A percentile compares a stretch with the other conserved stretches of the same genome.
Evolutionary conservation across 2,888 invertebrate genomes (phyloP).

Genomic region (Seira ritae): DNA sequence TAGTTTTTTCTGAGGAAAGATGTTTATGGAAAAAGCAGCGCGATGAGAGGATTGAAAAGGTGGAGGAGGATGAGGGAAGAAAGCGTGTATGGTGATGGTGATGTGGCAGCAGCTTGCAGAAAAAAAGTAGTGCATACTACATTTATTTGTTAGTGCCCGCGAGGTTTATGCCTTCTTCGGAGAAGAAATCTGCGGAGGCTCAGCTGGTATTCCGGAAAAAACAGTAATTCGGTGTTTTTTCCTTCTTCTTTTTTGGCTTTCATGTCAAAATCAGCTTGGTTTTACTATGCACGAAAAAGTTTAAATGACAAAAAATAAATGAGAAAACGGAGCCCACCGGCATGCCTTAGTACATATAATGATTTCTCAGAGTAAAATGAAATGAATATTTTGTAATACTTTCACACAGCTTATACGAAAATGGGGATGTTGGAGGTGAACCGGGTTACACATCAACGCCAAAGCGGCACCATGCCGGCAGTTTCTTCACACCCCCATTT

Average conservation of each 20-base stretch:
- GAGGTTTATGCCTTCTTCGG: no score
- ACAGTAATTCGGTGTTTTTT: neutral
- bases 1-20: no score
- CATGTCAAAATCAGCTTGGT: no score
- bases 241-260: neutral
- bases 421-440: constrained; percentile 67
- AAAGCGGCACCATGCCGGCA: constrained; percentile 66
- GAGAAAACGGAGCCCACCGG: neutral
- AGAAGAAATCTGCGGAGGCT: constrained; percentile 19
- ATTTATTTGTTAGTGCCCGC: no score
- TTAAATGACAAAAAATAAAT: neutral
- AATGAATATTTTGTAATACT: no score
- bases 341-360: neutral
- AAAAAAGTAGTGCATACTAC: no score
- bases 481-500: constrained; percentile 67
- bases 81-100: no score
- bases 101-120: constrained; percentile 42
- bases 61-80: neutral
- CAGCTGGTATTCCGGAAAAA: constrained; percentile 36
- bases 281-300: no score
- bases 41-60: no score
- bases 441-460: constrained; percentile 70
- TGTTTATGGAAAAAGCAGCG: no score
- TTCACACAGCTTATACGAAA: constrained; percentile 69
- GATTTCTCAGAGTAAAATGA: no score